Base-by-base conservation (phyloP, 2,888 invertebrate genomes). In the Crematogaster levior region DNA sequence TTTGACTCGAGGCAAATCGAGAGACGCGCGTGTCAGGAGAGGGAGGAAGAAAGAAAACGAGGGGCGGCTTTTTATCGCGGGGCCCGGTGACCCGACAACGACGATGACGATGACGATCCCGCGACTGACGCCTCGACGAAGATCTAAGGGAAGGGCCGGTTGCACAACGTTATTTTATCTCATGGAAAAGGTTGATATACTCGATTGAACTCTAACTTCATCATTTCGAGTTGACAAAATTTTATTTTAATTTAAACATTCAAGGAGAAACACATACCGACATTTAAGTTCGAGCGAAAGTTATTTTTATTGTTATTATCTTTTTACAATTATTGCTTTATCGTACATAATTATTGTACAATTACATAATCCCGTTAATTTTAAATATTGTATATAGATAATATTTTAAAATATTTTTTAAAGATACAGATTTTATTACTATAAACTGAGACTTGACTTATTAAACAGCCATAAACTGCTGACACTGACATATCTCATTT, bases 1-100 rank as follows among this genome's bases (percentile, higher is more conserved):
- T 92, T 93, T 91, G 91, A 91, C 92, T 92, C 89, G 88, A 87
- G 90, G 91, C 90, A 90, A 86, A 89, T 89, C 86, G 85, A 85
- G 84, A 73, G 88, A 84, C 51, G 68, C 48, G 68, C 46, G 27
- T 43, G 75, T 43, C 40, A 21, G 51, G 24, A 48, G 40, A 63
- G 74, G 61, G 34, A 27, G 40, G 34, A 18, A 68, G 51, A 53
- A 40, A 68, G 87, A 83, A 86, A 87, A 88, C 83, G 68, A 83
- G 61, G 61, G 63, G 74, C 74, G 81, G 85, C 84, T 88, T 88
- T 88, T 88, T 88, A 88, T 81, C 77, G 81, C 80, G 56, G 58
- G 34, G 63, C 80, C 58, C 74, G 86, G 83, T 88, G 88, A 88
- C 88, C 88, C 88, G 88, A 85, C 86, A 81, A 86, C 82, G 73